These are phyloP conservation scores for Heliconius congener DNA, from an alignment of 1,140 invertebrate genomes.

Conservation along the genomic window DNA sequence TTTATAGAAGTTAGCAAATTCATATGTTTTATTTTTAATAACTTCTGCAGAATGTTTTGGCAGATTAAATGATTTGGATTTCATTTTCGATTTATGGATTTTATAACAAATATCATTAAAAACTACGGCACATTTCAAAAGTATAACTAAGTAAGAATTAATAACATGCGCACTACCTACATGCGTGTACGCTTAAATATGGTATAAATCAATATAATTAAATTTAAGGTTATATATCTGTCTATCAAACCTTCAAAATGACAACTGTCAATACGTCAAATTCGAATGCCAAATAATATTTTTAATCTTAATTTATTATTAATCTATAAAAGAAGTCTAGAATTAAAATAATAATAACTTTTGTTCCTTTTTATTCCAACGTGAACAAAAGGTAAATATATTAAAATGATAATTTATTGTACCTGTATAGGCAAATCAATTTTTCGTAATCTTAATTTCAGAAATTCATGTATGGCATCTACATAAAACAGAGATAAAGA, in stretches of 20 bases:
- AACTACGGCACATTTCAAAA: neutral
- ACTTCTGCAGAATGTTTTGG: conserved; percentile 36
- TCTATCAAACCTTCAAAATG: neutral
- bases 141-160: neutral
- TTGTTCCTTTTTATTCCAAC: too few relatives aligned
- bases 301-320: too few relatives aligned
- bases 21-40: conserved; percentile 51
- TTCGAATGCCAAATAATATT: neutral
- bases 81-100: conserved; percentile 33
- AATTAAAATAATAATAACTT: too few relatives aligned
- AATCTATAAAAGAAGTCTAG: too few relatives aligned
- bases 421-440: too few relatives aligned
- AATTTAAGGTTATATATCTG: neutral
- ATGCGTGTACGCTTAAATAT: neutral
- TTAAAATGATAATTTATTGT: too few relatives aligned
- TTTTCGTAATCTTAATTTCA: too few relatives aligned
- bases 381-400: too few relatives aligned
- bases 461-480: too few relatives aligned
- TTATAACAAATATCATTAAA: neutral
- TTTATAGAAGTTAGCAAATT: conserved; percentile 60
- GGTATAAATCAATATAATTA: neutral
- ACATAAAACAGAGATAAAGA: too few relatives aligned
- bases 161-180: neutral
- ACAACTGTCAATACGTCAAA: neutral
- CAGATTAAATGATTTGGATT: conserved; percentile 52